Evolutionary conservation across 2,113 vertebrate species (phyloP), one percentile per base, ranked within the genome.

Genomic region (Tor tambroides): DNA sequence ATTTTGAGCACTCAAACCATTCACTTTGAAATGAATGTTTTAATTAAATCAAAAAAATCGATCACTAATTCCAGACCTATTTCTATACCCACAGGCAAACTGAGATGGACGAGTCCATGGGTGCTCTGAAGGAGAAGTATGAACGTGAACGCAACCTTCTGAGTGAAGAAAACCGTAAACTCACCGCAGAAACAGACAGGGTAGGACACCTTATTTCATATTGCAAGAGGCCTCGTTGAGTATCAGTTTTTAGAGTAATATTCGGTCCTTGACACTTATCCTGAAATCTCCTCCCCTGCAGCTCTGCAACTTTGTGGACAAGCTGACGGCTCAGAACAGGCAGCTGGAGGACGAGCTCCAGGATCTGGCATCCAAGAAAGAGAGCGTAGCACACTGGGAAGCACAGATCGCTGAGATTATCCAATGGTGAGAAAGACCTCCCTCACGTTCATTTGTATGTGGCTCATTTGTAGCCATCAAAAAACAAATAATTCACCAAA

Each of bases 321-420:
- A 96, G 86, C 92, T 99, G 87, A 97, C 96, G 0, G 92, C 96
- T 72, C 97, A 98, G 91, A 99, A 98, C 65, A 95, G 97, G 2
- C 98, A 97, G 88, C 94, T 99, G 90, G 97, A 99, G 92, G 97
- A 97, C 5, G 97, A 99, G 14, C 95, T 99, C 4, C 97, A 97
- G 92, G 97, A 97, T 15, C 89, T 97, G 87, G 95, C 97, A 0
- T 95, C 97, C 15, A 99, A 98, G 93, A 99, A 97, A 90, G 98
- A 99, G 90, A 97, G 97, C 0, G 97, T 98, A 7, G 96, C 97
- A 32, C 98, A 99, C 89, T 99, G 98, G 98, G 98, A 99, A 91
- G 98, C 98, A 14, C 98, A 99, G 94, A 99, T 99, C 6, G 96
- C 98, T 0, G 98, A 99, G 92, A 99, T 99, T 92, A 99, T 99